These are phyloP conservation scores for Anoplolepis gracilipes DNA, from an alignment of 1,140 invertebrate genomes.

Conservation along the genomic window DNA sequence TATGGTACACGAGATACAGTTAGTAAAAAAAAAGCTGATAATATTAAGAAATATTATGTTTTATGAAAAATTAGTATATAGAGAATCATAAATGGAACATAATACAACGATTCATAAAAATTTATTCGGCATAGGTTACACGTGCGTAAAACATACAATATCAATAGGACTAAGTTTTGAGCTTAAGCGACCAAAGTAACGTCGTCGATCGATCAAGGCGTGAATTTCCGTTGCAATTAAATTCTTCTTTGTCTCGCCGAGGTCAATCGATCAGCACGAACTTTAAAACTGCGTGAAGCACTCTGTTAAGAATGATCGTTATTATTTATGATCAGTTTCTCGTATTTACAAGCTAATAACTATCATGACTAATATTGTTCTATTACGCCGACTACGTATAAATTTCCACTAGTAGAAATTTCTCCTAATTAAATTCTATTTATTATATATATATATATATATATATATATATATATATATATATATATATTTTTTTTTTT, in stretches of 20 bases:
- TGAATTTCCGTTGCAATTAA: slow-evolving; percentile 21
- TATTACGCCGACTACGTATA: background rate
- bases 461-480: too few relatives aligned
- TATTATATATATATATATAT: too few relatives aligned
- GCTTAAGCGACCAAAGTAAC: too few relatives aligned
- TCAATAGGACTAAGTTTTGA: slow-evolving; percentile 38
- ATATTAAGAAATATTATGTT: background rate
- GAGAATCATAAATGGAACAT: background rate
- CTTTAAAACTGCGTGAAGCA: slow-evolving; percentile 17
- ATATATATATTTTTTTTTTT: background rate
- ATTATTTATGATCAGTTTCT: slow-evolving; percentile 14
- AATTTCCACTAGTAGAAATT: background rate
- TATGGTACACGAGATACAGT: background rate
- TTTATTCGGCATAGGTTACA: slow-evolving; percentile 52
- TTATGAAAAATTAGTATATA: background rate
- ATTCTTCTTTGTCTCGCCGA: background rate
- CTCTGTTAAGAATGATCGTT: slow-evolving; percentile 6
- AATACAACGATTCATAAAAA: slow-evolving; percentile 1
- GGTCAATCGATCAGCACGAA: slow-evolving; percentile 25
- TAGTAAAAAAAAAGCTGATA: background rate
- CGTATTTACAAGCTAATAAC: slow-evolving; percentile 17
- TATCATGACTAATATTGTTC: slow-evolving; percentile 16
- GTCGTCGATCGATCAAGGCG: too few relatives aligned
- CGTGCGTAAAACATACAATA: slow-evolving; percentile 16
- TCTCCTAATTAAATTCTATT: slow-evolving; percentile 20